A percentile compares a stretch with the other conserved stretches of the same genome.
phyloP scores from a whole-genome alignment of 2,888 invertebrate genomes.

The Chaetogeoica ovagalla region DNA sequence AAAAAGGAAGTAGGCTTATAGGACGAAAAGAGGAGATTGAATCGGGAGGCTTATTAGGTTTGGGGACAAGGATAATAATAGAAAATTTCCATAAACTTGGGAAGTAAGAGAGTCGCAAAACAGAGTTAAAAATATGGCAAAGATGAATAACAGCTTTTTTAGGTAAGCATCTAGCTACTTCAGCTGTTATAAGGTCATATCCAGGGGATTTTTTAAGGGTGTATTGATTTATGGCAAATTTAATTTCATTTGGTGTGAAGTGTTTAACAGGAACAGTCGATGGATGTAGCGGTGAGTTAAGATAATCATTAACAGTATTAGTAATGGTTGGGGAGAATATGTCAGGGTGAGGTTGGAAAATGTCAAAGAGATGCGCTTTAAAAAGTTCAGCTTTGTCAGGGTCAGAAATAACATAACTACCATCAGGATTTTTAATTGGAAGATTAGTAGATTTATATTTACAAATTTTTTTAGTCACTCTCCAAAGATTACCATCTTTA shows the following conservation, averaged over 20 bases:
- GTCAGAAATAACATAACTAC: background rate
- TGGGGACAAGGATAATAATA: background rate
- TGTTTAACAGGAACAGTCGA: background rate
- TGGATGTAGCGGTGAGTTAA: background rate
- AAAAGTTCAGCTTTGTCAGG: background rate
- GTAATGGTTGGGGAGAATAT: background rate
- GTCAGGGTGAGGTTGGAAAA: background rate
- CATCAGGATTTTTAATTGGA: background rate
- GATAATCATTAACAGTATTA: background rate
- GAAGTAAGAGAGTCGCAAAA: background rate
- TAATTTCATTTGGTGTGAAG: background rate
- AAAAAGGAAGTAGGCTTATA: background rate
- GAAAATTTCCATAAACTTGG: background rate
- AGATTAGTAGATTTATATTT: background rate
- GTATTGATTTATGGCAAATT: background rate
- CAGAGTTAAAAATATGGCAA: background rate
- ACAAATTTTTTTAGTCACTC: background rate
- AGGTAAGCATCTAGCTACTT: background rate
- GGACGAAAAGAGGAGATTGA: background rate
- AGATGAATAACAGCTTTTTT: background rate
- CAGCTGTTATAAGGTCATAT: background rate
- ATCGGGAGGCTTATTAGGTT: background rate
- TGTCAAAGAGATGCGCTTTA: background rate
- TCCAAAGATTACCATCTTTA: background rate
- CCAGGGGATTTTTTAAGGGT: background rate